Base-by-base conservation (phyloP, 2,113 vertebrate genomes). In the Anser cygnoides region DNA sequence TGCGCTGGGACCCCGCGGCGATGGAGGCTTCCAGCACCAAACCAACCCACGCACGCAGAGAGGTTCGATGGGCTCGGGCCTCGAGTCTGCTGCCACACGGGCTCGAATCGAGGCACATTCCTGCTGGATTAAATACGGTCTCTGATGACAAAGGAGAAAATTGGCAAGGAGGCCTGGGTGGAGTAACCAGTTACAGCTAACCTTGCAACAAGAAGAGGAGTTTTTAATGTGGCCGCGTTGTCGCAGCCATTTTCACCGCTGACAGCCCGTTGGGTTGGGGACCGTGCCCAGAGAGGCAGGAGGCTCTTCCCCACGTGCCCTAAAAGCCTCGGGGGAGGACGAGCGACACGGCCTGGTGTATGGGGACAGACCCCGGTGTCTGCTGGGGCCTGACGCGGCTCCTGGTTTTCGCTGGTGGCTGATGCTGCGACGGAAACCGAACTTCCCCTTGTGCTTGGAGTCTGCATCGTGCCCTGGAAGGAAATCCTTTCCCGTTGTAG, bases 151-250 rank as follows among this genome's bases (percentile, higher is more conserved):
- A 95, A 95, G 98, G 96, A 88, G 41, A 84, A 67, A 92, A 91
- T 92, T 98, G 97, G 96, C 97, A 67, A 76, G 94, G 89, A 96
- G 94, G 84, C 95, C 84, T 91, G 97, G 97, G 97, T 83, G 91
- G 96, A 93, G 97, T 67, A 96, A 97, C 96, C 96, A 90, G 61
- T 95, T 80, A 62, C 62, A 86, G 78, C 96, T 89, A 91, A 96
- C 96, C 96, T 98, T 97, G 97, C 97, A 83, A 94, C 97, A 95
- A 95, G 2, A 20, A 37, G 87, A 90, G 91, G 6, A n/a, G 76
- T 57, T 61, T 61, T 44, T 43, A 35, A 67, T 43, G 10, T 3
- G 33, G 52, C 84, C 84, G 68, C 43, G 41, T 63, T n/a, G 73
- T 50, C 11, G 49, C 49, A 22, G 49, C 21, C 49, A 50, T 50